These are phyloP conservation scores for Dinothrombium tinctorium DNA, from an alignment of 1,140 invertebrate genomes.

Conservation along the genomic window DNA sequence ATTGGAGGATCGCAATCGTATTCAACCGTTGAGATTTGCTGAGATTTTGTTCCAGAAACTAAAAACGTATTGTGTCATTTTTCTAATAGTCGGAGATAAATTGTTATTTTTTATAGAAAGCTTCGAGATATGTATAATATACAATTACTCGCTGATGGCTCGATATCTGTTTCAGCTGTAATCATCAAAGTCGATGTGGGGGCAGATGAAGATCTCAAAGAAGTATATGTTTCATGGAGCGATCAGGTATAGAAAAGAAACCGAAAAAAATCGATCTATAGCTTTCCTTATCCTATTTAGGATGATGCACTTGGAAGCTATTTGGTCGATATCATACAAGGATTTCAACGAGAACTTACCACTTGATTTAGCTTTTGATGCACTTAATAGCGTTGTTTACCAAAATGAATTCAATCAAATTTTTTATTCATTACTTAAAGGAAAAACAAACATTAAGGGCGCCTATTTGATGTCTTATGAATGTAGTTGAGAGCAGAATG, in stretches of 20 bases:
- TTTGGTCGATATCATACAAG: conserved; percentile 30
- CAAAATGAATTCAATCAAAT: too few species aligned
- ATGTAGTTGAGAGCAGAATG: too few species aligned
- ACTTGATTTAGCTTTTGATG: too few species aligned
- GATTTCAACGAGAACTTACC: conserved; percentile 8
- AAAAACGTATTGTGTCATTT: too few species aligned
- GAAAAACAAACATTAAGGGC: too few species aligned
- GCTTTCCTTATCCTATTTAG: conserved; percentile 15
- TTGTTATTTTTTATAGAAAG: conserved; percentile 31
- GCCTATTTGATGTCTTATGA: too few species aligned
- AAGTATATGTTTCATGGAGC: conserved; percentile 78
- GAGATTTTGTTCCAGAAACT: too few species aligned
- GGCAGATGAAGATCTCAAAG: conserved; percentile 49
- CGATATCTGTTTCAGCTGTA: conserved; percentile 62
- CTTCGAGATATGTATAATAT: conserved; percentile 44
- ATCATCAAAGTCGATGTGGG: conserved; percentile 57
- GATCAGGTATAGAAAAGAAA: conserved; percentile 45
- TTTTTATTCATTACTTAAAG: too few species aligned
- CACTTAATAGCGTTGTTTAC: too few species aligned
- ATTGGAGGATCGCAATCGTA: conserved; percentile 42
- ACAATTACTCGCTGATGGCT: conserved; percentile 44
- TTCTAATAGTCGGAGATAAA: too few species aligned
- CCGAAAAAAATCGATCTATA: conserved; percentile 2
- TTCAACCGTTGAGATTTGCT: conserved; percentile 40
- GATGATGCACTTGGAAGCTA: conserved; percentile 81